Conservation (phyloP, 2,797 vertebrate species). For the Erethizon dorsatum region DNA sequence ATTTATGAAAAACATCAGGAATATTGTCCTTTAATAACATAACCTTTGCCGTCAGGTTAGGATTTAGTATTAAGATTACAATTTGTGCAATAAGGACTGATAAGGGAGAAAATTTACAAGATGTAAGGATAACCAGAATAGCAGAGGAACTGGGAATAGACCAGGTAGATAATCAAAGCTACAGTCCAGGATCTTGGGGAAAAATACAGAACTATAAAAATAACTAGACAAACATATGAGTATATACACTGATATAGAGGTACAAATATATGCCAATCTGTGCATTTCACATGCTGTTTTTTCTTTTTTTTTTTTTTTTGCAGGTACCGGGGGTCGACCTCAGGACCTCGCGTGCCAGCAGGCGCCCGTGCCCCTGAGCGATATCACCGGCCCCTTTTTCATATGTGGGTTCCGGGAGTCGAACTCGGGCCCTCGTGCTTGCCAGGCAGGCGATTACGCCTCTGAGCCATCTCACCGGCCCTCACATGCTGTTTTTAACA, state of each 20-base stretch:
- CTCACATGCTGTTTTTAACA: neutral
- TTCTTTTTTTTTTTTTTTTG: neutral
- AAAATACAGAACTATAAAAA: neutral
- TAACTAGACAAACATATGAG: neutral
- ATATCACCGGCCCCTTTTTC: no score
- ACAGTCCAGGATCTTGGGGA: neutral
- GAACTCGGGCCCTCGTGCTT: no score
- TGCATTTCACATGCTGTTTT: neutral
- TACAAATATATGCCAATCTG: neutral
- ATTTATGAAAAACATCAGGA: no score
- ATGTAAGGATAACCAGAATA: neutral
- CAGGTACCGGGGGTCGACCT: no score
- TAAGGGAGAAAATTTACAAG: neutral
- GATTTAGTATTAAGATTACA: neutral
- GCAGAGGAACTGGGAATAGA: neutral
- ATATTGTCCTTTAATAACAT: neutral
- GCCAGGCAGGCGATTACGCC: no score
- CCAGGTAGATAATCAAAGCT: neutral
- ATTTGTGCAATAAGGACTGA: neutral
- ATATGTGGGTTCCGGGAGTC: no score
- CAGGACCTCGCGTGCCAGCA: no score
- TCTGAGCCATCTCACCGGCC: no score
- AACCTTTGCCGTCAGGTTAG: neutral
- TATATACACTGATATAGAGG: rapidly evolving
- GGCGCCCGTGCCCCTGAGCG: no score